A percentile compares a stretch with the other conserved stretches of the same genome.
These are phyloP conservation scores for Ciconia nigra DNA, from an alignment of 2,797 vertebrate genomes.

Conservation along the genomic window DNA sequence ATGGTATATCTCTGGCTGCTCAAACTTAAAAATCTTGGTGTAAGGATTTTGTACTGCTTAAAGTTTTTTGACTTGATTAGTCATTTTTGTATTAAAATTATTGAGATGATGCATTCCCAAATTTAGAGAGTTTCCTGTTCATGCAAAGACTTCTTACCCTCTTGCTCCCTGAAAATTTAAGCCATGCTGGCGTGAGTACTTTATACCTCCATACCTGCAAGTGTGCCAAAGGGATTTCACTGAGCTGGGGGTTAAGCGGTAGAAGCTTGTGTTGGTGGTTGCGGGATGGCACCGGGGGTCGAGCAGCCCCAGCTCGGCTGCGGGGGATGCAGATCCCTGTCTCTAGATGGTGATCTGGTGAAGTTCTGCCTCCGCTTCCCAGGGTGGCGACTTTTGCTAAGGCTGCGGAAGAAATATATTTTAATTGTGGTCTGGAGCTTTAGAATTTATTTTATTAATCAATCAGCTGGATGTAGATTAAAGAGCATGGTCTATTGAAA, in stretches of 20 bases:
- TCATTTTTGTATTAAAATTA: not conserved
- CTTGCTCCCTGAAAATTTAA: not conserved
- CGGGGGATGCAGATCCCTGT: not conserved
- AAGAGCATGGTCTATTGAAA: not conserved
- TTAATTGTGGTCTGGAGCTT: not conserved
- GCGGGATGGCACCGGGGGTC: accelerated
- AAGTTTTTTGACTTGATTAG: not conserved
- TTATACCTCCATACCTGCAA: not conserved
- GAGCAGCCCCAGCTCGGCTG: not conserved
- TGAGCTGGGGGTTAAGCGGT: not conserved
- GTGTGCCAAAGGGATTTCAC: not conserved
- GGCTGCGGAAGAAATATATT: not conserved
- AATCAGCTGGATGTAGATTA: not conserved
- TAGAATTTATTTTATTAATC: not conserved
- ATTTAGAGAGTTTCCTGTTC: not conserved
- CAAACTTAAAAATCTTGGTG: not conserved
- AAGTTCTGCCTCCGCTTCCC: not conserved
- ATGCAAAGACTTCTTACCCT: not conserved
- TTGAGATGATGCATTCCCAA: not conserved
- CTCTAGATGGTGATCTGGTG: not conserved
- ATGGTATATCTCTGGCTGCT: not conserved
- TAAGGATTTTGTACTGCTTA: not conserved
- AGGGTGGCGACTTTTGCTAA: accelerated
- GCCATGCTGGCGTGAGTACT: not conserved
- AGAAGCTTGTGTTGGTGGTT: not conserved